phyloP scores from a whole-genome alignment of 2,888 invertebrate genomes.

The Epinotia brunnichana region DNA sequence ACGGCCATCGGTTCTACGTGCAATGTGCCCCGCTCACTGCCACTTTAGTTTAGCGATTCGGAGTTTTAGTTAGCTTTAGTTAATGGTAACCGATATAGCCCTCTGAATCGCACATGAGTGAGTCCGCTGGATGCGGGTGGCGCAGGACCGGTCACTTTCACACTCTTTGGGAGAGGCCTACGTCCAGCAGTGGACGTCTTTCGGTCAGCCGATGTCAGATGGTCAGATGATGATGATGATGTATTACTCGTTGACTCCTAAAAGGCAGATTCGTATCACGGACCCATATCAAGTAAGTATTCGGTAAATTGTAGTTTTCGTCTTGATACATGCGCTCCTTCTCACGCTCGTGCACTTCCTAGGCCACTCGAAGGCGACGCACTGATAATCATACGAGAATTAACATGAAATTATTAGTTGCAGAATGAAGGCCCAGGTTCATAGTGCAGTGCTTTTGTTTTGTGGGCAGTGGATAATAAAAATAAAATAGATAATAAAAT shows the following conservation, averaged over 20 bases:
- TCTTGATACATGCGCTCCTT: background rate
- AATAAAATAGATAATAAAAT: constrained; percentile 29
- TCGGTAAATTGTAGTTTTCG: background rate
- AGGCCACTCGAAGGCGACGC: background rate
- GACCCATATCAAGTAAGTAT: background rate
- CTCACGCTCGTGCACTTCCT: background rate
- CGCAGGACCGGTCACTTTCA: no score
- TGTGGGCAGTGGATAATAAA: constrained; percentile 12
- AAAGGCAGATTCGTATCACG: background rate
- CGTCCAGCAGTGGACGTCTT: no score
- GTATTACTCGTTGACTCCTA: background rate
- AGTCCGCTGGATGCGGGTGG: no score
- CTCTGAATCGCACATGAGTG: no score
- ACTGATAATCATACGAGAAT: background rate
- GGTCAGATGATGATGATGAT: no score
- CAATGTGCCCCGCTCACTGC: no score
- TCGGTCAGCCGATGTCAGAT: no score
- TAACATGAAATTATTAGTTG: background rate
- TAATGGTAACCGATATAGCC: no score
- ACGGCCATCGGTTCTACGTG: no score
- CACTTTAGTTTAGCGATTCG: no score
- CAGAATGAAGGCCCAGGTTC: background rate
- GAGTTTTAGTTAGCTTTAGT: no score
- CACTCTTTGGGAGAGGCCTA: no score
- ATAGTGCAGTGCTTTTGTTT: constrained; percentile 13